Evolutionary conservation across 2,797 vertebrate species (phyloP).

Genomic region (Aeoliscus strigatus): DNA sequence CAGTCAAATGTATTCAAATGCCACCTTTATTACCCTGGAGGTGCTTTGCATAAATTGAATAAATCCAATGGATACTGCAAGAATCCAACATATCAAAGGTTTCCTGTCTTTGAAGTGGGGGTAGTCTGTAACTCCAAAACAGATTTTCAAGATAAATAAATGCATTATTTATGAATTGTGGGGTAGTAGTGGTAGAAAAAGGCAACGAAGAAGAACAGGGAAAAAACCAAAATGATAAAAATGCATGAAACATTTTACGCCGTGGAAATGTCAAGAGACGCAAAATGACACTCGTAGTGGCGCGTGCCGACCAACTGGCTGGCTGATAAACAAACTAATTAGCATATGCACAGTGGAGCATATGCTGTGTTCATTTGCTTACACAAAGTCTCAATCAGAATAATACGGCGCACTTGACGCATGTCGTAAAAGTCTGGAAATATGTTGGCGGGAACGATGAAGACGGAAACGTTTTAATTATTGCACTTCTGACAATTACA

Average conservation of each 20-base stretch:
- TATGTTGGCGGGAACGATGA: constrained; percentile 68
- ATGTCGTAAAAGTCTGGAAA: constrained; percentile 65
- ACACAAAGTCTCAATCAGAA: constrained; percentile 75
- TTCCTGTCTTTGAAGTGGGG: constrained; percentile 83
- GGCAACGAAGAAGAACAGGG: constrained; percentile 54
- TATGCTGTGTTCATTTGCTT: constrained; percentile 75
- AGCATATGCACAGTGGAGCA: constrained; percentile 69
- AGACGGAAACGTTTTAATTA: constrained; percentile 73
- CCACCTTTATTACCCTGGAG: constrained; percentile 82
- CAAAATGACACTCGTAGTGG: constrained; percentile 69
- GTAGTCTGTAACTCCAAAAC: constrained; percentile 81
- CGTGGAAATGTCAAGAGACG: constrained; percentile 76
- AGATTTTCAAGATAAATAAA: constrained; percentile 85
- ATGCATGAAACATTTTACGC: constrained; percentile 79
- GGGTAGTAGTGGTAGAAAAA: constrained; percentile 49
- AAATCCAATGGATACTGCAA: constrained; percentile 74
- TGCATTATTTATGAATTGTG: constrained; percentile 82
- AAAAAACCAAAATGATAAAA: constrained; percentile 68
- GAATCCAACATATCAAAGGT: constrained; percentile 85
- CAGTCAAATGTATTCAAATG: constrained; percentile 82
- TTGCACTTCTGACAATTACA: constrained; percentile 72
- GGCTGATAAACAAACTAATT: constrained; percentile 72
- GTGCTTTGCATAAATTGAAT: constrained; percentile 84
- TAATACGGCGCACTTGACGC: constrained; percentile 54
- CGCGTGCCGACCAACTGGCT: constrained; percentile 59